These are phyloP conservation scores for Halcyon chelicuti DNA, from an alignment of 2,797 vertebrate species.

Conservation along the genomic window DNA sequence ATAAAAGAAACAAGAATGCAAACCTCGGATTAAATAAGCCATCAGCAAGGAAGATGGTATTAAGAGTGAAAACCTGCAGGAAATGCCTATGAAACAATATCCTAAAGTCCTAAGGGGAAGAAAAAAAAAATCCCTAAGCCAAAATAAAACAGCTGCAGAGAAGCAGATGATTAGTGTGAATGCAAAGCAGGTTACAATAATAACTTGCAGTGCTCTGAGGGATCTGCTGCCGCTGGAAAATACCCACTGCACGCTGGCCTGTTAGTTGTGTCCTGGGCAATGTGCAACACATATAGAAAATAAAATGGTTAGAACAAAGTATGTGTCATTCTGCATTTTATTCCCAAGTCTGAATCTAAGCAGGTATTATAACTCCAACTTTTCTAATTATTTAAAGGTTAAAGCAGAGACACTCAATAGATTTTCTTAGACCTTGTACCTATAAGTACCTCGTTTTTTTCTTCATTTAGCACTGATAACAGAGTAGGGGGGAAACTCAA, in stretches of 20 bases:
- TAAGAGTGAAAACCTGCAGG: not conserved
- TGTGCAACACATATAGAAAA: not conserved
- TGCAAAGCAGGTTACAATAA: not conserved
- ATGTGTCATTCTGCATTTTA: not conserved
- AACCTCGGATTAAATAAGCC: not conserved
- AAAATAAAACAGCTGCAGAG: slow-evolving; percentile 6
- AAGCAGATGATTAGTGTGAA: not conserved
- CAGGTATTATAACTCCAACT: not conserved
- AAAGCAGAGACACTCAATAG: not conserved
- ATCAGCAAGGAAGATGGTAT: not conserved
- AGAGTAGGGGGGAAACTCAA: accelerated
- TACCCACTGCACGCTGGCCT: not conserved
- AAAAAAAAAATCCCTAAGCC: not conserved
- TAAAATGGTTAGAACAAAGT: not conserved
- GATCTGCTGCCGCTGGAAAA: not conserved
- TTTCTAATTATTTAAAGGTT: not conserved
- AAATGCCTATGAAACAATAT: not conserved
- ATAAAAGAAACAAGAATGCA: not conserved
- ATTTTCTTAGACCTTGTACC: not conserved
- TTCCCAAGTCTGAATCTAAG: not conserved
- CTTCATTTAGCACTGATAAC: not conserved
- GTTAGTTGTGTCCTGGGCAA: not conserved
- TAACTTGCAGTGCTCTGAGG: not conserved
- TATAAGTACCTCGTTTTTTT: not conserved
- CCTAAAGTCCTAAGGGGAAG: not conserved